Percentiles rank a stretch among this genome's conserved stretches.
Conservation (phyloP, 2,113 vertebrate species). For the Platysternon megacephalum region DNA sequence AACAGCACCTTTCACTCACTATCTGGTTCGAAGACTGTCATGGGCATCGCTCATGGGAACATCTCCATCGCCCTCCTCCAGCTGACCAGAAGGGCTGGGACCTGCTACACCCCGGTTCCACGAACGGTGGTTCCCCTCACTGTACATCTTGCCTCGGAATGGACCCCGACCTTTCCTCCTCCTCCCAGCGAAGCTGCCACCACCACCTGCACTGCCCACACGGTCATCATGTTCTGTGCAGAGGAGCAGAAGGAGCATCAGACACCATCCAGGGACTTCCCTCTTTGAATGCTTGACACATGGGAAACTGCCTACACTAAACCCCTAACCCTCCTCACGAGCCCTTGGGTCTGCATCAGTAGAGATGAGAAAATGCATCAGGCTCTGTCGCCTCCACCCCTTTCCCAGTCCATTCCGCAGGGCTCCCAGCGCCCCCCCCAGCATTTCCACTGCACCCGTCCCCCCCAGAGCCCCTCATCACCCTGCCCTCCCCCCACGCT, state of each 20-base stretch:
- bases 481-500: neutral
- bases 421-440: neutral
- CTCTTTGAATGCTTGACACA: neutral
- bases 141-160: constrained; percentile 79
- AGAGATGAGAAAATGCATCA: neutral
- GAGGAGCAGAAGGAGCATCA: neutral
- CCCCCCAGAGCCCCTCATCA: neutral
- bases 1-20: constrained; percentile 75
- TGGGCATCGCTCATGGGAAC: constrained; percentile 85
- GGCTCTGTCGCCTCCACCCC: too few species aligned
- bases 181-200: constrained; percentile 77
- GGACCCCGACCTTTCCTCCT: constrained; percentile 82
- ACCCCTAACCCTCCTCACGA: neutral
- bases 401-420: neutral
- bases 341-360: neutral
- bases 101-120: constrained; percentile 75
- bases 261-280: neutral
- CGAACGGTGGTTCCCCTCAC: constrained; percentile 72
- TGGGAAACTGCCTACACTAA: neutral
- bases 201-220: constrained; percentile 73
- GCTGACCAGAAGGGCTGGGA: constrained; percentile 62
- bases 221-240: constrained; percentile 86
- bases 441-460: too few species aligned
- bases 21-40: constrained; percentile 81
- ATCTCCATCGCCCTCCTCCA: constrained; percentile 82